Base-by-base conservation (phyloP, 1,140 invertebrate species). In the Conopomorpha cramerella region DNA sequence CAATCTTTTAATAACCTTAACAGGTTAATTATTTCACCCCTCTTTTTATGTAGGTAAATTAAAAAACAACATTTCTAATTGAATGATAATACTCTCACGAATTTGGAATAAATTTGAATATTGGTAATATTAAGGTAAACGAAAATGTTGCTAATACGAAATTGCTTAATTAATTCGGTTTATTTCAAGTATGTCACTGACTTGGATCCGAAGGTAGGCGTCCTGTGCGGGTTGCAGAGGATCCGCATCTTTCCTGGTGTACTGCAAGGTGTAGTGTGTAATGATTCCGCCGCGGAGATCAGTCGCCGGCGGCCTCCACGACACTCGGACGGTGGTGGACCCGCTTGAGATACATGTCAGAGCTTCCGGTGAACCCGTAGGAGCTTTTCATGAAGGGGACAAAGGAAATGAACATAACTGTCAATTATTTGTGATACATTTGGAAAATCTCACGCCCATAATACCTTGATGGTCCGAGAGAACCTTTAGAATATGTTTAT, bases 231-330 rank as follows among this genome's bases (percentile, higher is more conserved):
- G 62, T 12, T 59, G 38, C 39, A 67, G 45, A 1, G 61, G 57
- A 34, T 74, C 64, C 4, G 62, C 46, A 46, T 77, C 73, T 7
- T 57, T 44, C 32, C 59, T 59, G 0, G 70, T 73, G 30, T 76
- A 77, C 27, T 72, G 64, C 18, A 93, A 80, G 51, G 91, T 91
- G 63, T 92, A 94, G 14, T 91, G 91, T 45, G 87, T 84, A 46
- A 93, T 86, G 16, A 87, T 77, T 1, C 91, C 91, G 34, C 92
- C 90, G 30, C 90, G 82, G 2, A 83, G 78, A 45, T 86, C 82
- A 8, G 77, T 52, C 0, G 84, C 83, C 0, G 90, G 89, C 7
- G 88, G 82, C 2, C 82, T 81, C 91, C 91, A 93, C 3, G 84
- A 83, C 4, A 93, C 83, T 41, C 86, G 82, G 1, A 93, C 77